A percentile compares a stretch with the other conserved stretches of the same genome.
These are phyloP conservation scores for Phaenicophaeus curvirostris DNA, from an alignment of 2,797 vertebrate genomes.

Conservation along the genomic window DNA sequence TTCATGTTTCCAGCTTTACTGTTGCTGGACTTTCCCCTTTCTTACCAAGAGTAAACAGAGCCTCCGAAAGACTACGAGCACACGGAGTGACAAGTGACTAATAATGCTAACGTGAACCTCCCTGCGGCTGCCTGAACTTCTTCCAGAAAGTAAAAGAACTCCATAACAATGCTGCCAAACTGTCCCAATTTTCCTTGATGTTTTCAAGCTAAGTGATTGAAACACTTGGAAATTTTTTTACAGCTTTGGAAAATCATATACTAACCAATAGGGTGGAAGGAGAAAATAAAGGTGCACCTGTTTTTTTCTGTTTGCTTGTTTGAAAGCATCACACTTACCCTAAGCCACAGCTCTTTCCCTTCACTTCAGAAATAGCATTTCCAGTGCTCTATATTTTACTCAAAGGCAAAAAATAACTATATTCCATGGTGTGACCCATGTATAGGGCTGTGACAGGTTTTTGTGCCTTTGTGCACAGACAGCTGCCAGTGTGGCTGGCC, in stretches of 20 bases:
- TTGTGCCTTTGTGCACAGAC: neutral
- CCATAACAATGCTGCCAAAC: neutral
- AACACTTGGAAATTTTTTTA: neutral
- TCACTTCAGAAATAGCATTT: neutral
- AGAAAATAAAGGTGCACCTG: neutral
- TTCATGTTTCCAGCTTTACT: neutral
- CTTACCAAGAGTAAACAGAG: neutral
- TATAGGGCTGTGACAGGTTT: neutral
- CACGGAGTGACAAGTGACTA: neutral
- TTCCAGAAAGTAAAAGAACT: neutral
- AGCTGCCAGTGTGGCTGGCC: neutral
- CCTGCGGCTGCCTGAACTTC: neutral
- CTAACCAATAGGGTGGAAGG: neutral
- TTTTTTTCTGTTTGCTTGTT: neutral
- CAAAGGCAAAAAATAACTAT: neutral
- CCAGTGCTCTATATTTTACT: neutral
- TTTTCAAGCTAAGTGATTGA: neutral
- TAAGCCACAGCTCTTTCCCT: neutral
- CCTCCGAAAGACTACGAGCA: neutral
- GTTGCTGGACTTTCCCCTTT: conserved; percentile 37
- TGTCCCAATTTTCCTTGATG: accelerated
- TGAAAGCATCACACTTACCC: neutral
- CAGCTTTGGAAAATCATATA: neutral
- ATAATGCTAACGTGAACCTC: neutral
- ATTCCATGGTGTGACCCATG: accelerated